Evolutionary conservation across 64 coral and sea anemone genomes (phyloP).

Genomic region (Pocillopora damicornis): DNA sequence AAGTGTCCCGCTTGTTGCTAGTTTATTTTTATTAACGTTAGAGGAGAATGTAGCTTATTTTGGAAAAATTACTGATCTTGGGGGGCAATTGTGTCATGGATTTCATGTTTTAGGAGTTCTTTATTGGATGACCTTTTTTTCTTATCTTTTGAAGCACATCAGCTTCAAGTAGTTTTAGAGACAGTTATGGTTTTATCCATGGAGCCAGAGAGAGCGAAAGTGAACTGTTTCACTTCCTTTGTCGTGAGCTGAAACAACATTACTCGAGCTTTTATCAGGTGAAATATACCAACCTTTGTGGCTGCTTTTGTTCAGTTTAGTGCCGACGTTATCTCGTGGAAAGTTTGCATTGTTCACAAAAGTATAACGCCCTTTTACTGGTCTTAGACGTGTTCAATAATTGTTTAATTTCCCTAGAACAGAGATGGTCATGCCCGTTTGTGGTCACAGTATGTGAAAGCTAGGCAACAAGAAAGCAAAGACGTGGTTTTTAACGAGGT

Average conservation of each 20-base stretch:
- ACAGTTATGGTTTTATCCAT: slow-evolving; percentile 84
- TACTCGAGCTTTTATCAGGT: slow-evolving; percentile 87
- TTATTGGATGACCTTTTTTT: not conserved
- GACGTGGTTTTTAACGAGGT: slow-evolving; percentile 80
- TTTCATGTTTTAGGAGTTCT: not conserved
- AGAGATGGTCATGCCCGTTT: slow-evolving; percentile 68
- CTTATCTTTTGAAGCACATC: slow-evolving; percentile 23
- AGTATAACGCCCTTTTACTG: not conserved
- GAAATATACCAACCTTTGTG: not conserved
- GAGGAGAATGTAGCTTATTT: too few species aligned
- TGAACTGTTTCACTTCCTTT: slow-evolving; percentile 80
- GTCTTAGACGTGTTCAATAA: not conserved
- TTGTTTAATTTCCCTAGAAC: slow-evolving; percentile 49
- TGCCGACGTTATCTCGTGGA: too few species aligned
- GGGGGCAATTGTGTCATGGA: too few species aligned
- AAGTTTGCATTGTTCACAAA: not conserved
- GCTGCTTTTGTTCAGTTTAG: not conserved
- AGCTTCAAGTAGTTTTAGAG: slow-evolving; percentile 65
- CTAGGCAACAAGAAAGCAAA: slow-evolving; percentile 43
- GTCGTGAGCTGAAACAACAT: slow-evolving; percentile 78
- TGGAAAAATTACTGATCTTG: too few species aligned
- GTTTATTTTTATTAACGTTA: too few species aligned
- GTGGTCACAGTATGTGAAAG: slow-evolving; percentile 62
- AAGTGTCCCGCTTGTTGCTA: too few species aligned
- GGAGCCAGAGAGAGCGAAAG: slow-evolving; percentile 87